These are phyloP conservation scores for Tachuris rubrigastra DNA, from an alignment of 2,113 vertebrate genomes.

Conservation along the genomic window DNA sequence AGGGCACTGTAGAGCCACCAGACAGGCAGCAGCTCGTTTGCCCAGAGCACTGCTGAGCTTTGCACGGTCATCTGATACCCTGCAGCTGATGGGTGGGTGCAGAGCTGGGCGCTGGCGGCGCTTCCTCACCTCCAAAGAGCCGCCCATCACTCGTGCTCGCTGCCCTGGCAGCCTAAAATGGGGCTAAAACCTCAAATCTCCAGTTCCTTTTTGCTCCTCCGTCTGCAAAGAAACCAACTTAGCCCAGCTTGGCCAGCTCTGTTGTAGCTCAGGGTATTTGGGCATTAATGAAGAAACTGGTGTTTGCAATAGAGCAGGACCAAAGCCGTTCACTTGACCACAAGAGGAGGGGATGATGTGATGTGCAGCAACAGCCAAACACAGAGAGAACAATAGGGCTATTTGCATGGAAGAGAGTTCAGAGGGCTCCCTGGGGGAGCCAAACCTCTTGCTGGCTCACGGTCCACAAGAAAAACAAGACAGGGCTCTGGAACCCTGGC, in stretches of 20 bases:
- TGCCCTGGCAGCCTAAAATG: background rate
- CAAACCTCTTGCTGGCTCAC: background rate
- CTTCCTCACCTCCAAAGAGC: background rate
- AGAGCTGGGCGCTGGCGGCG: background rate
- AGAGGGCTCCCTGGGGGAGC: background rate
- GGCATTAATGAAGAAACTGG: accelerated
- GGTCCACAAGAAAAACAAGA: background rate
- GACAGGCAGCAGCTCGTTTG: background rate
- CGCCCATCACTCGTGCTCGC: accelerated
- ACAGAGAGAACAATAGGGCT: slow-evolving; percentile 4
- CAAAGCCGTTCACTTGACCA: background rate
- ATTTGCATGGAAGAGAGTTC: background rate
- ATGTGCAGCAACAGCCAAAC: background rate
- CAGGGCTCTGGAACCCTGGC: background rate
- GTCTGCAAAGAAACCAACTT: background rate
- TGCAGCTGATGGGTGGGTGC: background rate
- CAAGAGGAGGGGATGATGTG: background rate
- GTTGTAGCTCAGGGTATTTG: background rate
- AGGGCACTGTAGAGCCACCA: background rate
- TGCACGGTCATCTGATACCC: background rate
- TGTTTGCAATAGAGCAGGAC: background rate
- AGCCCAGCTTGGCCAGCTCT: background rate
- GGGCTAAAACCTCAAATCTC: accelerated
- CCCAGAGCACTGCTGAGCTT: background rate
- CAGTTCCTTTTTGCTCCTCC: background rate